phyloP scores from a whole-genome alignment of 2,113 vertebrate species.

The Pedetes capensis region DNA sequence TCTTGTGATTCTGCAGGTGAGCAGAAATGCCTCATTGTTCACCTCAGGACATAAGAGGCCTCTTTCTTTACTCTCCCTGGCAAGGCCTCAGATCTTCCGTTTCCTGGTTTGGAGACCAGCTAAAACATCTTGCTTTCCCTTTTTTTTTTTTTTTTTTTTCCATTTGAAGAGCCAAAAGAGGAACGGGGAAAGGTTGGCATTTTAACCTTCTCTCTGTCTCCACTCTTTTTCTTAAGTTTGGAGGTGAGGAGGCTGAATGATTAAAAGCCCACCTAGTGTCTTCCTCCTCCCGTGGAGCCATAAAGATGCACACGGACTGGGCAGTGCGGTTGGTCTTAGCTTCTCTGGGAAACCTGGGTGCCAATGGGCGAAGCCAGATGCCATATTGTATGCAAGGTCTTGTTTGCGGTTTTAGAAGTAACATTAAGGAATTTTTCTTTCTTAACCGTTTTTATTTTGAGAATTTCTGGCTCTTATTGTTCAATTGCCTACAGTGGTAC shows the following conservation, averaged over 20 bases:
- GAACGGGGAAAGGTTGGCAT: slow-evolving; percentile 7
- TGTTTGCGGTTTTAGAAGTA: slow-evolving; percentile 4
- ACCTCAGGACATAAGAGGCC: not conserved
- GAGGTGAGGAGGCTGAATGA: slow-evolving; percentile 26
- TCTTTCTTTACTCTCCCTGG: not conserved
- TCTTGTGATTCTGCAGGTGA: slow-evolving; percentile 1
- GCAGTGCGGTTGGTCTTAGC: not conserved
- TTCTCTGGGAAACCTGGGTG: not conserved
- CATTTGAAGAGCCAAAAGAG: slow-evolving; percentile 49
- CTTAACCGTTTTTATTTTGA: not conserved
- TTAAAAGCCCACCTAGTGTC: not conserved
- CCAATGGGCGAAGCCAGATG: not conserved
- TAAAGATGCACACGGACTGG: not conserved
- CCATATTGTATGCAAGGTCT: not conserved
- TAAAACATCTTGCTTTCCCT: slow-evolving; percentile 10
- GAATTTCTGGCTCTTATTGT: not conserved
- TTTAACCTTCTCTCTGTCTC: not conserved
- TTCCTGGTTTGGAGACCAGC: slow-evolving; percentile 1
- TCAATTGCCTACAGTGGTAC: no score
- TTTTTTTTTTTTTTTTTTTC: slow-evolving; percentile 35
- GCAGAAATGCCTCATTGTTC: slow-evolving; percentile 22
- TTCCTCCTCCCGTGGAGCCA: not conserved
- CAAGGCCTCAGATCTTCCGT: not conserved
- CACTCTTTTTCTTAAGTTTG: slow-evolving; percentile 24
- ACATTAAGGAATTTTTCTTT: not conserved